phyloP scores from a whole-genome alignment of 1,140 invertebrate genomes.

The Vanessa tameamea region DNA sequence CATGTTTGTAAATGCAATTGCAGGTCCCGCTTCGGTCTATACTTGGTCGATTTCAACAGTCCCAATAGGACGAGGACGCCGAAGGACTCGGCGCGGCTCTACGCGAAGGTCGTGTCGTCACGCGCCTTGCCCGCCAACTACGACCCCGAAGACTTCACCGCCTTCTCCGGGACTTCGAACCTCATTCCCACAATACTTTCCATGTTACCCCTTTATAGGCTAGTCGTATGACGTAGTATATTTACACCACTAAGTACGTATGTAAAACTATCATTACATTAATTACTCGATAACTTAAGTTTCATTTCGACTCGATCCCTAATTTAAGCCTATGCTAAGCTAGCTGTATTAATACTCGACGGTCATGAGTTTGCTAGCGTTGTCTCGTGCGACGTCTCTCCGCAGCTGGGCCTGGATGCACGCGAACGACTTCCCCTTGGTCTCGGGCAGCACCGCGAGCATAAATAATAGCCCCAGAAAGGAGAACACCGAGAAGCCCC shows the following conservation, averaged over 20 bases:
- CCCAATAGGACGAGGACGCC: slow-evolving; percentile 85
- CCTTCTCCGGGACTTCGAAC: slow-evolving; percentile 60
- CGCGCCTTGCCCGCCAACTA: slow-evolving; percentile 67
- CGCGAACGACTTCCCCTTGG: slow-evolving; percentile 88
- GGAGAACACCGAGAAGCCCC: slow-evolving; percentile 86
- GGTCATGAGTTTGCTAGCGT: slow-evolving; percentile 72
- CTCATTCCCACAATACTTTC: slow-evolving; percentile 57
- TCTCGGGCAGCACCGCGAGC: slow-evolving; percentile 87
- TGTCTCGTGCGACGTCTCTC: slow-evolving; percentile 68
- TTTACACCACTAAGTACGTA: slow-evolving; percentile 61
- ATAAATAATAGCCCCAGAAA: slow-evolving; percentile 84
- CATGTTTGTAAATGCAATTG: slow-evolving; percentile 79
- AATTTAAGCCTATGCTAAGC: slow-evolving; percentile 55
- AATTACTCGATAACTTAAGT: slow-evolving; percentile 68
- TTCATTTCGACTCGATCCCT: slow-evolving; percentile 74
- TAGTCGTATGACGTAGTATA: slow-evolving; percentile 56
- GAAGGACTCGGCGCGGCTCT: slow-evolving; percentile 86
- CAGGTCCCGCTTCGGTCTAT: slow-evolving; percentile 87
- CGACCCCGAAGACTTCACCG: slow-evolving; percentile 73
- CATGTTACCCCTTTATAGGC: slow-evolving; percentile 56
- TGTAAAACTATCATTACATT: slow-evolving; percentile 69
- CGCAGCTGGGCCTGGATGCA: slow-evolving; percentile 71
- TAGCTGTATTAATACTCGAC: slow-evolving; percentile 66
- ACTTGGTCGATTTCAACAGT: slow-evolving; percentile 87
- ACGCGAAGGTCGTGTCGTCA: slow-evolving; percentile 65